Conservation (phyloP, 92 coral and sea anemone species). For the Zoanthus sansibaricus region DNA sequence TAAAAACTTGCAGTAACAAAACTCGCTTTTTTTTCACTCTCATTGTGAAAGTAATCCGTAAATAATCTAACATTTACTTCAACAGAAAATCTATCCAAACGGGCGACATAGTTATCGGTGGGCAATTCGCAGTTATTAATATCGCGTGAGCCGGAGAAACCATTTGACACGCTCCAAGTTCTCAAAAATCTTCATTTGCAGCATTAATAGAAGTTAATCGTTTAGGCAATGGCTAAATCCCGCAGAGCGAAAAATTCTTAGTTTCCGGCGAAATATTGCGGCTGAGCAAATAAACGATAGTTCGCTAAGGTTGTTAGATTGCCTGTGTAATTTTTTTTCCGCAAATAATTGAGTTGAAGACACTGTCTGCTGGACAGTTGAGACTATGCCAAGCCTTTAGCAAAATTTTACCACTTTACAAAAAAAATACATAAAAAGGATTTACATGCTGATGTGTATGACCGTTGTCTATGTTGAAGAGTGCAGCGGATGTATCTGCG, state of each 20-base stretch:
- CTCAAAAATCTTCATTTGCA: not conserved
- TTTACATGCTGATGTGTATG: no score
- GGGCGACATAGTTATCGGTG: not conserved
- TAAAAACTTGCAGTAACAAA: not conserved
- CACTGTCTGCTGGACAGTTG: no score
- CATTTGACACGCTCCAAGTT: not conserved
- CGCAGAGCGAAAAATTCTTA: not conserved
- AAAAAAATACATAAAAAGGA: no score
- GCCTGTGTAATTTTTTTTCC: no score
- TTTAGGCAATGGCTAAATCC: not conserved
- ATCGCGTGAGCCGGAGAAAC: not conserved
- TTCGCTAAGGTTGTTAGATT: not conserved
- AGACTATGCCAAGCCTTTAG: no score
- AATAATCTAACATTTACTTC: not conserved
- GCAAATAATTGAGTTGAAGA: no score
- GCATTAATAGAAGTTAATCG: not conserved
- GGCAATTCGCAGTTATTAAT: not conserved
- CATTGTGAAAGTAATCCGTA: not conserved
- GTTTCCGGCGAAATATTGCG: not conserved
- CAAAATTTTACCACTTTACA: no score
- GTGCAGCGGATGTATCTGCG: no score
- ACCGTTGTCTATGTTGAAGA: no score
- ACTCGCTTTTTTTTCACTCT: constrained; percentile 24
- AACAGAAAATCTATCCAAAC: not conserved
- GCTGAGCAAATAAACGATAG: not conserved